phyloP scores from a whole-genome alignment of 2,797 vertebrate species.

The Dromococcyx pavoninus region DNA sequence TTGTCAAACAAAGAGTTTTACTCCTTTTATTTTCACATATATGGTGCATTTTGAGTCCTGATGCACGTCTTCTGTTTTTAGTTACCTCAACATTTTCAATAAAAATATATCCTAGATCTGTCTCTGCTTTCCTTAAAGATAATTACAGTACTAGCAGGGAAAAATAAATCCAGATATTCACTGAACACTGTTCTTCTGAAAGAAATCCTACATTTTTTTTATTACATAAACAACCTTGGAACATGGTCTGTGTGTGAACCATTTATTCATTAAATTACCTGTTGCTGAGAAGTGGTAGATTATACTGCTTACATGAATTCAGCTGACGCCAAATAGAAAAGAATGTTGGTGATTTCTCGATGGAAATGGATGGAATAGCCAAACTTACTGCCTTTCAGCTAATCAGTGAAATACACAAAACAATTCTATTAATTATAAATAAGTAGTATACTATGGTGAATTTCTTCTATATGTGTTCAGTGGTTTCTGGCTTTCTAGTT shows the following conservation, averaged over 20 bases:
- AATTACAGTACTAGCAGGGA: background rate
- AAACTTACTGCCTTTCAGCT: background rate
- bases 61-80: background rate
- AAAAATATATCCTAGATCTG: background rate
- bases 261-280: background rate
- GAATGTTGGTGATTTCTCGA: background rate
- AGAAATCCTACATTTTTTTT: background rate
- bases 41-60: background rate
- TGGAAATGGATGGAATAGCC: background rate
- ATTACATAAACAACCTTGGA: background rate
- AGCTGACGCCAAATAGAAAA: background rate
- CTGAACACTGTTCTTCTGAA: background rate
- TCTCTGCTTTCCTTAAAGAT: conserved; percentile 4
- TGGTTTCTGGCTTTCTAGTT: background rate
- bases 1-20: background rate
- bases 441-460: background rate
- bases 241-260: background rate
- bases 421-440: background rate
- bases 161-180: background rate
- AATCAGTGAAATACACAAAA: background rate
- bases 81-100: background rate
- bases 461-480: background rate
- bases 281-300: background rate
- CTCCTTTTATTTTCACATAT: background rate
- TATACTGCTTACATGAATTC: background rate